Percentiles rank a stretch among this genome's conserved stretches.
Evolutionary conservation across 2,888 invertebrate species (phyloP).

Genomic region (Callimorpha dominula): DNA sequence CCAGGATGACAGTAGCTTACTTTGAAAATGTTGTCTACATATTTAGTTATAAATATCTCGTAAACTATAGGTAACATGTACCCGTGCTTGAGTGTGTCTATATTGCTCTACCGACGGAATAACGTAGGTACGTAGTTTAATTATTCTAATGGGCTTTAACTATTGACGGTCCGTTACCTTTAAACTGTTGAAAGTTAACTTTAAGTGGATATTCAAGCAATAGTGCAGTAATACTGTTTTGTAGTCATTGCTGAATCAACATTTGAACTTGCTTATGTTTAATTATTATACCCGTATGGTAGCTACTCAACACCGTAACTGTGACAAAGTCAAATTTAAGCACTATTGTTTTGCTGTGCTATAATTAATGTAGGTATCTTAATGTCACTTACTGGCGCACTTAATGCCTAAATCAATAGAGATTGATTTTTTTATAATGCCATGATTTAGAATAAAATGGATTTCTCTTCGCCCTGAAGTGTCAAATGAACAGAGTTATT

Average conservation of each 20-base stretch:
- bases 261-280: not conserved
- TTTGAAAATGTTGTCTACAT: not conserved
- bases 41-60: not conserved
- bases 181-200: constrained; percentile 8
- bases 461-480: not conserved
- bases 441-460: not conserved
- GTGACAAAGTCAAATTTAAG: no score
- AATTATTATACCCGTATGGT: not conserved
- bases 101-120: constrained; percentile 18
- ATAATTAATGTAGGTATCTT: no score
- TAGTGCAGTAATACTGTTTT: constrained; percentile 11
- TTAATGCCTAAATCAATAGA: no score
- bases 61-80: not conserved
- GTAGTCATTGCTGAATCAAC: constrained; percentile 4
- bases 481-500: not conserved
- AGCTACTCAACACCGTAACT: no score
- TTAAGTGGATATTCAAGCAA: constrained; percentile 14
- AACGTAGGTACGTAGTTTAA: constrained; percentile 15
- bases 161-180: constrained; percentile 21
- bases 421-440: no score
- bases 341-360: no score
- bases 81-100: constrained; percentile 24
- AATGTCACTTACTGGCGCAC: no score
- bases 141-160: constrained; percentile 19
- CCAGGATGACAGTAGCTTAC: not conserved